phyloP scores from a whole-genome alignment of 2,113 vertebrate species.

The Antechinus stuartii region DNA sequence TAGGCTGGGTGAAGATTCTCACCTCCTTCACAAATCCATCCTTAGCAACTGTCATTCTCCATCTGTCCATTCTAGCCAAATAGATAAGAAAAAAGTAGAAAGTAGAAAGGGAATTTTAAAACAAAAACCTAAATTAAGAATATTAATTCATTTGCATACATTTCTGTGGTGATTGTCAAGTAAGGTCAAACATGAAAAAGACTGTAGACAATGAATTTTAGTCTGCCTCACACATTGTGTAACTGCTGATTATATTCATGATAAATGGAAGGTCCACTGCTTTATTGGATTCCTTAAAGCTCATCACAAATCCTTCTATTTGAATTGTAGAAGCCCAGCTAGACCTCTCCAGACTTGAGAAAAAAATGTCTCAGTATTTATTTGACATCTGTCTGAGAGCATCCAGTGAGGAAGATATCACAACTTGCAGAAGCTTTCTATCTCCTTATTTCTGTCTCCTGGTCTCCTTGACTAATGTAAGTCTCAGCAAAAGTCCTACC shows the following conservation, averaged over 20 bases:
- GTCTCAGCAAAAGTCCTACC: background rate
- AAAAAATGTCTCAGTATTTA: background rate
- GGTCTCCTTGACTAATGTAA: background rate
- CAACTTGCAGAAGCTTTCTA: background rate
- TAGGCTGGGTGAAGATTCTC: conserved; percentile 50
- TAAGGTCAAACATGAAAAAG: background rate
- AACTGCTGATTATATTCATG: background rate
- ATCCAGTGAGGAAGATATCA: background rate
- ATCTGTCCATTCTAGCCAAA: conserved; percentile 49
- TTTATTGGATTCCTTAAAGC: background rate
- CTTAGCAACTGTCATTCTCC: conserved; percentile 58
- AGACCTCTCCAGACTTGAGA: background rate
- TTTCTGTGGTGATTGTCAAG: background rate
- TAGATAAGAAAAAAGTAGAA: conserved; percentile 35
- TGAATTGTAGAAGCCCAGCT: background rate
- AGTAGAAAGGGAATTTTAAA: conserved; percentile 21
- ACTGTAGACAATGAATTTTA: background rate
- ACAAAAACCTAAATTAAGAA: conserved; percentile 51
- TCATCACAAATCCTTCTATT: background rate
- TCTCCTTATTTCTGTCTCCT: background rate
- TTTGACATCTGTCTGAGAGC: background rate
- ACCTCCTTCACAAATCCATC: conserved; percentile 60
- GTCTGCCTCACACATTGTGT: background rate
- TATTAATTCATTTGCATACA: background rate
- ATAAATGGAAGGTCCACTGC: background rate